Base-by-base conservation (phyloP, 2,888 invertebrate species). In the Aphodius granarius region DNA sequence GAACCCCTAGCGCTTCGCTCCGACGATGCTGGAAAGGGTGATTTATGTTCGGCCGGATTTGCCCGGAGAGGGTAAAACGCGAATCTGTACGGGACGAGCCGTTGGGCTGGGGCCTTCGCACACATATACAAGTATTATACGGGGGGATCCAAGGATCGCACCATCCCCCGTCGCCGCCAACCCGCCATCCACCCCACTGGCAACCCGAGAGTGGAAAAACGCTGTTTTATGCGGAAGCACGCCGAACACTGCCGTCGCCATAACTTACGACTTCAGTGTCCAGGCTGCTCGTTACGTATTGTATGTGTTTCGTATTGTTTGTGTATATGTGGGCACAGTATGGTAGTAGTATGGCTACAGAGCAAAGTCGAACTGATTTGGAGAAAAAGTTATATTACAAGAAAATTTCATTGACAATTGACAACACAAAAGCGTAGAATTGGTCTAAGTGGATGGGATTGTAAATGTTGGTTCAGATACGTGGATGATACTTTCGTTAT, bases 21-120 rank as follows among this genome's bases (percentile, higher is more conserved):
- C 43, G 43, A 43, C 43, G 43, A 43, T 6, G 43, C 43, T 43
- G 43, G 43, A 43, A 43, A n/a, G 9, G 80, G 80, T 81, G 81
- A 81, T 81, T 81, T 81, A 81, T 81, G 80, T 80, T 80, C 79
- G 79, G 78, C 77, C 79, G 81, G 81, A 81, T 79, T 79, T 79
- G 78, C 77, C 68, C 72, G 66, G 73, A 75, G 75, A 72, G 75
- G 72, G 72, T 63, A 62, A 66, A 72, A 72, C 72, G 71, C 65
- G 76, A 43, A 43, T 43, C 43, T 43, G 43, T 43, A 43, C 43
- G 43, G 43, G 43, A 43, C 43, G 43, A 43, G 13, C 43, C 9
- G 43, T 9, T 43, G 43, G 43, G 43, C 43, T 6, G 43, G 43
- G 43, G 43, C 6, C 43, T 43, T 43, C 43, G 43, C 43, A 43